These are phyloP conservation scores for Amphimedon queenslandica DNA, from an alignment of 37 sponge, comb jelly and placozoan species.

Conservation along the genomic window DNA sequence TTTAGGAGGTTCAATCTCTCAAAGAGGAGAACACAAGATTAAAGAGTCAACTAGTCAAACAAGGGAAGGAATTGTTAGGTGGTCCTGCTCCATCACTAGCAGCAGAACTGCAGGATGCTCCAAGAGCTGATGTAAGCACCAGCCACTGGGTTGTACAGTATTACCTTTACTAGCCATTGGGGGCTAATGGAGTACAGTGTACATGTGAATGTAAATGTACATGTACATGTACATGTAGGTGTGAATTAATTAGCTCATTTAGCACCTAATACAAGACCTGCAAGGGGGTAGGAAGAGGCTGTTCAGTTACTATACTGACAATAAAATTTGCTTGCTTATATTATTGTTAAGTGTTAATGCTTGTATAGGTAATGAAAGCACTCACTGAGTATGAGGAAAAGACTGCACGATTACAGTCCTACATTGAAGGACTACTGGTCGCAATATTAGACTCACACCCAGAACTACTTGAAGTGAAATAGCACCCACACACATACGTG, in stretches of 20 bases:
- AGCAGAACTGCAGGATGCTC: slow-evolving; percentile 50
- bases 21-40: slow-evolving; percentile 29
- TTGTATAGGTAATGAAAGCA: slow-evolving; percentile 36
- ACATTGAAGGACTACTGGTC: slow-evolving; percentile 54
- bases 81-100: slow-evolving; percentile 31
- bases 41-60: slow-evolving; percentile 26
- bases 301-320: too few relatives aligned
- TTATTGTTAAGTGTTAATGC: background rate
- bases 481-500: too few relatives aligned
- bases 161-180: too few relatives aligned
- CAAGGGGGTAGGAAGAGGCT: too few relatives aligned
- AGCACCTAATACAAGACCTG: too few relatives aligned
- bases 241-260: too few relatives aligned
- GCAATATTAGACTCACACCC: slow-evolving; percentile 60
- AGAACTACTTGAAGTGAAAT: slow-evolving; percentile 51
- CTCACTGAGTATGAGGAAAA: slow-evolving; percentile 39
- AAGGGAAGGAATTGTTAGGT: slow-evolving; percentile 25
- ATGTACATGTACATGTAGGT: too few relatives aligned
- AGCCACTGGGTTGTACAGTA: too few relatives aligned
- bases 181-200: too few relatives aligned
- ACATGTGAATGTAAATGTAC: too few relatives aligned
- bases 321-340: too few relatives aligned
- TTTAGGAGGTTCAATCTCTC: slow-evolving; percentile 32
- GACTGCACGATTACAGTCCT: slow-evolving; percentile 31
- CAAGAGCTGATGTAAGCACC: slow-evolving; percentile 58